phyloP scores from a whole-genome alignment of 2,113 vertebrate species.

The Aspiorhynchus laticeps region DNA sequence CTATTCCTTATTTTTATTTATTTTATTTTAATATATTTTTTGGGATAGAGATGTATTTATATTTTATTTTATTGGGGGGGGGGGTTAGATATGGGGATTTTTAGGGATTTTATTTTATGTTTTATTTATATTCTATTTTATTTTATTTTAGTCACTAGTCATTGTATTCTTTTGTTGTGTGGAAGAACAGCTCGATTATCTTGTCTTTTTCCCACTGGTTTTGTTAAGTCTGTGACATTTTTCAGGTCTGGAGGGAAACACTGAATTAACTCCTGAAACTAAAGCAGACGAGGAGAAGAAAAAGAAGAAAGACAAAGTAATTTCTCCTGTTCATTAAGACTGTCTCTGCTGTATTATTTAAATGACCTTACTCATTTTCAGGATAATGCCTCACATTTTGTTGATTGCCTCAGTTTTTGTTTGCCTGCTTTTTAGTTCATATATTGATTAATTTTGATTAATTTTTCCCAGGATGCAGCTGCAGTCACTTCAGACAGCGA shows the following conservation, averaged over 20 bases:
- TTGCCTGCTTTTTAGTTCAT: background rate
- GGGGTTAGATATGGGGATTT: too few species aligned
- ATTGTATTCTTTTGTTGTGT: too few species aligned
- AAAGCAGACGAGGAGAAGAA: constrained; percentile 6
- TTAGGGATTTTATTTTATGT: too few species aligned
- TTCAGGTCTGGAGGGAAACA: background rate
- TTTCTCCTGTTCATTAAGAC: background rate
- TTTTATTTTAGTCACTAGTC: too few species aligned
- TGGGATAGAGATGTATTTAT: too few species aligned
- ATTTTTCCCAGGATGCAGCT: background rate
- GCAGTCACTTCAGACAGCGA: constrained; percentile 28
- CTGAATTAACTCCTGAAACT: background rate
- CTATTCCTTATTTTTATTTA: too few species aligned
- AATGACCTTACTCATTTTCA: background rate
- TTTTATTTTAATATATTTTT: too few species aligned
- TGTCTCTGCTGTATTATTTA: background rate
- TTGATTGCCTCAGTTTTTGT: background rate
- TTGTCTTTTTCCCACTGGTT: too few species aligned
- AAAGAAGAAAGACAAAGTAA: constrained; percentile 13
- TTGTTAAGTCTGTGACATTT: background rate
- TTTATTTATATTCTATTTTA: too few species aligned
- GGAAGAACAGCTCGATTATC: too few species aligned
- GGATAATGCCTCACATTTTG: background rate
- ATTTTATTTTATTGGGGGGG: too few species aligned
- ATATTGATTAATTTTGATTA: background rate